phyloP scores from a whole-genome alignment of 2,888 invertebrate genomes.

The Phasia obesa region DNA sequence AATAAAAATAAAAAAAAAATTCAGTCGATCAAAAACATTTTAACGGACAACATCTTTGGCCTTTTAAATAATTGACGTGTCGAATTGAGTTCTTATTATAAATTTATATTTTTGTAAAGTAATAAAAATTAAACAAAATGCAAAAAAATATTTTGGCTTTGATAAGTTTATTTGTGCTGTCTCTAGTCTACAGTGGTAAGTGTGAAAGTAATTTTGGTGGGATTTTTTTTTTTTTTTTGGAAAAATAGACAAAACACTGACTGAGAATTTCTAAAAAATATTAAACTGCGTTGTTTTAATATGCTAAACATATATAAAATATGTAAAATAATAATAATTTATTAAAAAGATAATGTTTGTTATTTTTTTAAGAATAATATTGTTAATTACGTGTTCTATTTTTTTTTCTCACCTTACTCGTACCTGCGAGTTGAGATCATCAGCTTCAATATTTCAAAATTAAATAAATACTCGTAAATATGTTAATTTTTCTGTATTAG shows the following conservation, averaged over 20 bases:
- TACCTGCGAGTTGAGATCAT: conserved; percentile 33
- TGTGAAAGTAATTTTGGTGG: conserved; percentile 37
- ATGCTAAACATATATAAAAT: too few species aligned
- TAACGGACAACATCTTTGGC: conserved; percentile 47
- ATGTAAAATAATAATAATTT: too few species aligned
- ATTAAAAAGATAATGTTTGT: too few species aligned
- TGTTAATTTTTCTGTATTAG: conserved; percentile 21
- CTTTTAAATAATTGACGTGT: conserved; percentile 13
- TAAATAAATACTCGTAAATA: conserved; percentile 26
- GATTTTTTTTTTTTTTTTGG: conserved; percentile 8
- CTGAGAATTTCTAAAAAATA: too few species aligned
- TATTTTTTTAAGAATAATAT: too few species aligned
- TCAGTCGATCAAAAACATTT: conserved; percentile 58
- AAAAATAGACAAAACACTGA: too few species aligned
- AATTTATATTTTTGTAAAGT: conserved; percentile 1
- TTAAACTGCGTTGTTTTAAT: too few species aligned
- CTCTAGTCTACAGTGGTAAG: conserved; percentile 79
- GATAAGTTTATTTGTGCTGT: conserved; percentile 76
- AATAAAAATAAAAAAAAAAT: conserved; percentile 36
- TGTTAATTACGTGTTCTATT: too few species aligned
- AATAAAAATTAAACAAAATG: conserved; percentile 73
- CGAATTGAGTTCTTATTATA: background rate
- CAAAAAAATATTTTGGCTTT: conserved; percentile 76
- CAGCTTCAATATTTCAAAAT: background rate
- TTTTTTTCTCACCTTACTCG: background rate